phyloP scores from a whole-genome alignment of 2,113 vertebrate genomes.

The Nycticorax nycticorax region DNA sequence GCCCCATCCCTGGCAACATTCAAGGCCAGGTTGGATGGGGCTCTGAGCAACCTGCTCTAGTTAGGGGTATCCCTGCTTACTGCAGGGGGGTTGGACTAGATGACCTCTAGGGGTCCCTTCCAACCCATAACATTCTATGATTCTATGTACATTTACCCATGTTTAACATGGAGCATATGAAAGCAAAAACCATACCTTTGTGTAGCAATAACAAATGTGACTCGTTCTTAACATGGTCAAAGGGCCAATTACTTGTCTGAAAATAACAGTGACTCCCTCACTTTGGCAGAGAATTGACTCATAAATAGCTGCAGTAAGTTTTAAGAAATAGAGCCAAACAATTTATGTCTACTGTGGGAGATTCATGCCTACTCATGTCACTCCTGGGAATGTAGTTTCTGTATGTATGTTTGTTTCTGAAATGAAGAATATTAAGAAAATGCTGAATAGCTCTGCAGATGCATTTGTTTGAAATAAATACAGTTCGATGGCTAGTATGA shows the following conservation, averaged over 20 bases:
- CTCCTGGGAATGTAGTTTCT: neutral
- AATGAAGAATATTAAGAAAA: neutral
- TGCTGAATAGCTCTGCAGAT: neutral
- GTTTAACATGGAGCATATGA: neutral
- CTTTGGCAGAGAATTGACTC: neutral
- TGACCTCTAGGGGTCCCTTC: too few relatives aligned
- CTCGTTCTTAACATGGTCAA: neutral
- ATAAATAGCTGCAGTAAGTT: neutral
- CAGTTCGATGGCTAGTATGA: neutral
- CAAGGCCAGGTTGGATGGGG: too few relatives aligned
- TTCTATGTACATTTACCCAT: neutral
- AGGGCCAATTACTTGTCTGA: neutral
- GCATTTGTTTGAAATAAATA: neutral
- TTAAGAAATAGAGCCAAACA: neutral
- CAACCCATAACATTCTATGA: too few relatives aligned
- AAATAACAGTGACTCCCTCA: neutral
- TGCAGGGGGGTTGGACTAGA: too few relatives aligned
- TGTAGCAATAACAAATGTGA: neutral
- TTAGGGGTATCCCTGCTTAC: too few relatives aligned
- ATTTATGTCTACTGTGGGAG: neutral
- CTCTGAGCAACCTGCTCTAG: too few relatives aligned
- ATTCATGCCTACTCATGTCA: neutral
- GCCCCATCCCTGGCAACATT: too few relatives aligned
- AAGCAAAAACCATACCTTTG: neutral
- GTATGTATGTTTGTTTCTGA: neutral